These are phyloP conservation scores for Lamprotornis superbus DNA, from an alignment of 2,113 vertebrate species.

Conservation along the genomic window DNA sequence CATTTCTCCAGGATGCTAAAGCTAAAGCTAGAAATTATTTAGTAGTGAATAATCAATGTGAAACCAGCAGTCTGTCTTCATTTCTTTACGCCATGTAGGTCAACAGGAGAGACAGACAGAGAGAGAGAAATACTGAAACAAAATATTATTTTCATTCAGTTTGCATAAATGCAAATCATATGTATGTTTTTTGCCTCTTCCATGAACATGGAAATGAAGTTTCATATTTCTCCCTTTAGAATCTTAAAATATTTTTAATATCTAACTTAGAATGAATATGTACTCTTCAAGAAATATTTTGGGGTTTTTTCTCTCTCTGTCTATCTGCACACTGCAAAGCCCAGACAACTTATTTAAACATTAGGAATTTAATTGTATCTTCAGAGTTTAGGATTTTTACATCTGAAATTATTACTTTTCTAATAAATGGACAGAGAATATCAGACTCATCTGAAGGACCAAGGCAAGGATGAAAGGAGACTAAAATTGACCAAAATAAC, in stretches of 20 bases:
- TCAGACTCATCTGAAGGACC: background rate
- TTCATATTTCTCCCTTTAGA: background rate
- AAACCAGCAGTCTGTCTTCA: background rate
- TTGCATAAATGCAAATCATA: background rate
- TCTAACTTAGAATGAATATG: background rate
- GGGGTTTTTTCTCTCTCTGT: rapidly evolving
- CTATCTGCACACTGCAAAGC: background rate
- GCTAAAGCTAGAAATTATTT: background rate
- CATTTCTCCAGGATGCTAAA: background rate
- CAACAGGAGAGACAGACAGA: background rate
- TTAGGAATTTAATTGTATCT: background rate
- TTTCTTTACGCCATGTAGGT: background rate
- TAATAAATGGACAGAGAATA: background rate
- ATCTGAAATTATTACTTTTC: background rate
- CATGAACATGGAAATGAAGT: background rate
- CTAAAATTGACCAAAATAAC: background rate
- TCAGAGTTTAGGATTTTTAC: background rate
- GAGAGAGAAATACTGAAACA: background rate
- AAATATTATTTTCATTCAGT: background rate
- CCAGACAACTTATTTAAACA: background rate
- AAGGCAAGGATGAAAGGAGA: background rate
- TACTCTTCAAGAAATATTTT: background rate
- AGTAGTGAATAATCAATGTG: background rate
- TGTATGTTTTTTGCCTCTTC: background rate
- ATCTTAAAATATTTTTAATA: background rate